Base-by-base conservation (phyloP, 1,140 invertebrate genomes). In the Nephila pilipes region DNA sequence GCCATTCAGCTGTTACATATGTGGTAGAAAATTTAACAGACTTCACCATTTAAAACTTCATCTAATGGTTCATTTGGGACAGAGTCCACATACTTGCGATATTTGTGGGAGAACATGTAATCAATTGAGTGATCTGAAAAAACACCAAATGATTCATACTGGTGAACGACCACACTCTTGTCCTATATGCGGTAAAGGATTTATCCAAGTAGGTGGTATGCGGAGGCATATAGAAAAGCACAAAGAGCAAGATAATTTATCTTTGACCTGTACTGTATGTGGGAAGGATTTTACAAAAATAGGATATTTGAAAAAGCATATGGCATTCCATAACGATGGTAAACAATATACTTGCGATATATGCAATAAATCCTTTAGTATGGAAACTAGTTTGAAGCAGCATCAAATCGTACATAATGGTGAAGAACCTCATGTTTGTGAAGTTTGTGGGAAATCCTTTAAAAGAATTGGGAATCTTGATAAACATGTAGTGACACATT, bases 251-350 rank as follows among this genome's bases (percentile, higher is more conserved):
- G 0, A 93, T 75, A 20, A 80, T 14, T 16, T 88, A 6, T 83
- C 85, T 75, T 96, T 96, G 94, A 95, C 96, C 85, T 97, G 97
- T 94, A 94, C 95, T 32, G 94, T 96, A 20, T 97, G 97, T 94
- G 96, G 95, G 92, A 96, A 96, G 94, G 95, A 96, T 3, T 97
- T 97, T 95, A 95, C 96, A 91, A 95, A 95, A 58, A 94, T 95
- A 20, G 95, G 95, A 0, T 96, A 95, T 0, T 87, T 96, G 1
- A 94, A 94, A 81, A 95, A 14, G 93, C 98, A 98, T 95, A 97
- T 98, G 22, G 96, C 97, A 25, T 98, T 98, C 65, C 98, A 98
- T 94, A 98, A 97, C 2, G 97, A 97, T 96, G 3, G 97, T 94
- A 96, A 97, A 83, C 94, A 95, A 1, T 96, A 96, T 93, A 96